Base-by-base conservation (phyloP, 2,888 invertebrate genomes). In the Tenthredo amoena region DNA sequence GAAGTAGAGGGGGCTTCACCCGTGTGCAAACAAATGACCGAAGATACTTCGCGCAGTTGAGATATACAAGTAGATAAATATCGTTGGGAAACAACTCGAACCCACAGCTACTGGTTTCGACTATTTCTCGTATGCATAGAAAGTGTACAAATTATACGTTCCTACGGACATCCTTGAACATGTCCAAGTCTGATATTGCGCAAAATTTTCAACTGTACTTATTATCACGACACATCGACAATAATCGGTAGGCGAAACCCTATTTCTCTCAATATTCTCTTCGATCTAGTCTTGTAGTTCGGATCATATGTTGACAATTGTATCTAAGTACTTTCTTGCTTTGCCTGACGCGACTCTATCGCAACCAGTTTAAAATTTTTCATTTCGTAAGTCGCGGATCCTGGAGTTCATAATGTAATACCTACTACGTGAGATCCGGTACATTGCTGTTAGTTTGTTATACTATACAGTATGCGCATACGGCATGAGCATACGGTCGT, bases 21-120 rank as follows among this genome's bases (percentile, higher is more conserved):
- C 77, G 43, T 76, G 82, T 85, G 31, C 58, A 84, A 83, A 77
- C 50, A 37, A 84, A 81, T 79, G 81, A 84, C 74, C 50, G 76
- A 72, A 76, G 84, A 71, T 84, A 62, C 84, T 65, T 50, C 1
- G 50, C 77, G 83, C 81, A 85, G 83, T 43, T 79, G 77, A 83
- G 81, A 84, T 43, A 81, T 34, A 68, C 84, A 83, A 83, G 85
- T 83, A 85, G 84, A 86, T 84, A 26, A 71, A 79, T 79, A 62
- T 68, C 43, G 79, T 50, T 72, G 81, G 37, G 62, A 81, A 81
- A 81, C 81, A 37, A 81, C 81, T 81, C 62, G 58, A 50, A 37
- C 15, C 62, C 37, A 81, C 26, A 26, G 81, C 81, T 81, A 81
- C 81, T 81, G 81, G 81, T 81, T 81, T 81, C 62, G 34, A 81